A percentile compares a stretch with the other conserved stretches of the same genome.
Conservation (phyloP, 2,797 vertebrate genomes). For the Pithecia hirsuta region DNA sequence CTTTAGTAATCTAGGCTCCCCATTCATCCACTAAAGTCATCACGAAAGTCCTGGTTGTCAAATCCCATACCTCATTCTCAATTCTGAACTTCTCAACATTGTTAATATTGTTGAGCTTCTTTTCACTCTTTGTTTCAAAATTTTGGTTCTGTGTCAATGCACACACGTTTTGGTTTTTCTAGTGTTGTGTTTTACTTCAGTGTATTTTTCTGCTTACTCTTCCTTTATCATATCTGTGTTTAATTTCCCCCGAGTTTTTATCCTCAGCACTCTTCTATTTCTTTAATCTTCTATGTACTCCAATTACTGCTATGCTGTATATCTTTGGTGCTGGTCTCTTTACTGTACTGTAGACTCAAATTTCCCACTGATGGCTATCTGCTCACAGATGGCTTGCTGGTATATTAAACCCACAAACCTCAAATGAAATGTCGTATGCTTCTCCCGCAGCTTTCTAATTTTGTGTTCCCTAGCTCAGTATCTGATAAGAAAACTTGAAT, state of each 20-base stretch:
- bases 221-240: background rate
- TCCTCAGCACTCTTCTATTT: background rate
- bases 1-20: background rate
- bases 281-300: background rate
- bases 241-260: background rate
- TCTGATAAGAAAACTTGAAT: conserved; percentile 51
- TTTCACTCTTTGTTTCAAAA: background rate
- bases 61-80: background rate
- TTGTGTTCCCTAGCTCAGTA: background rate
- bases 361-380: background rate
- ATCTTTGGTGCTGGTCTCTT: background rate
- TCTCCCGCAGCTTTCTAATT: background rate
- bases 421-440: background rate
- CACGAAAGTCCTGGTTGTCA: background rate
- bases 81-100: background rate
- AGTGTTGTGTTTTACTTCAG: background rate
- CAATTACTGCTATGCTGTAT: background rate
- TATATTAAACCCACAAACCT: background rate
- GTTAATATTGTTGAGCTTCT: background rate
- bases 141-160: background rate
- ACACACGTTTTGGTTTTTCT: background rate
- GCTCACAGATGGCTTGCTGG: background rate
- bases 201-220: background rate
- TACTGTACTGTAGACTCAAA: background rate
- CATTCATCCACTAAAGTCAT: background rate